Percentiles rank a stretch among this genome's conserved stretches.
These are phyloP conservation scores for Catostomus latipinnis DNA, from an alignment of 2,797 vertebrate genomes.

Conservation along the genomic window DNA sequence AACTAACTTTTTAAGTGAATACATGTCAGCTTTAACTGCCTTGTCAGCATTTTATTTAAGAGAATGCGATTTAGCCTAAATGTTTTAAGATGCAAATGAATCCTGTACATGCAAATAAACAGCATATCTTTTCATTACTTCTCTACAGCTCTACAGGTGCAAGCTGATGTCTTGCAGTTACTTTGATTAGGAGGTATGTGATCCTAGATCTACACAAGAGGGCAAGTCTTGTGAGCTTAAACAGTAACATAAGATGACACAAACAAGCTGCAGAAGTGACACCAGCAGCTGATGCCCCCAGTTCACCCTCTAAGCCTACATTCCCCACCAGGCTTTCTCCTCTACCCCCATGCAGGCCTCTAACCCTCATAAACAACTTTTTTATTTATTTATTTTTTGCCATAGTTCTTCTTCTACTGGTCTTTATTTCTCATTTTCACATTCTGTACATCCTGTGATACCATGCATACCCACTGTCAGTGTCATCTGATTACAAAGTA, in stretches of 20 bases:
- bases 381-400: neutral
- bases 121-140: constrained; percentile 3
- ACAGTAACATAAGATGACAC: constrained; percentile 73
- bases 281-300: constrained; percentile 74
- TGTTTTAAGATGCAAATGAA: neutral
- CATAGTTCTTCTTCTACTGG: constrained; percentile 12
- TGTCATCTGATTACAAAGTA: too few species aligned
- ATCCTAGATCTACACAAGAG: constrained; percentile 17
- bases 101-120: constrained; percentile 3
- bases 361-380: constrained; percentile 40
- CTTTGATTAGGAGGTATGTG: neutral
- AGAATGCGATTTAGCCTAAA: constrained; percentile 6
- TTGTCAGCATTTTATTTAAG: neutral
- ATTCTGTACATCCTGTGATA: neutral
- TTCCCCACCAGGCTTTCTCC: constrained; percentile 38
- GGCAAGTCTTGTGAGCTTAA: constrained; percentile 52
- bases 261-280: constrained; percentile 75
- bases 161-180: neutral
- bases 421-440: constrained; percentile 16
- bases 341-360: neutral
- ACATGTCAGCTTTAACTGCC: neutral
- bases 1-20: neutral
- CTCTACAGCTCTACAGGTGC: neutral
- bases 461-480: neutral
- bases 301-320: constrained; percentile 25